Conservation (phyloP, 2,888 invertebrate genomes). For the Dorcus hopei region DNA sequence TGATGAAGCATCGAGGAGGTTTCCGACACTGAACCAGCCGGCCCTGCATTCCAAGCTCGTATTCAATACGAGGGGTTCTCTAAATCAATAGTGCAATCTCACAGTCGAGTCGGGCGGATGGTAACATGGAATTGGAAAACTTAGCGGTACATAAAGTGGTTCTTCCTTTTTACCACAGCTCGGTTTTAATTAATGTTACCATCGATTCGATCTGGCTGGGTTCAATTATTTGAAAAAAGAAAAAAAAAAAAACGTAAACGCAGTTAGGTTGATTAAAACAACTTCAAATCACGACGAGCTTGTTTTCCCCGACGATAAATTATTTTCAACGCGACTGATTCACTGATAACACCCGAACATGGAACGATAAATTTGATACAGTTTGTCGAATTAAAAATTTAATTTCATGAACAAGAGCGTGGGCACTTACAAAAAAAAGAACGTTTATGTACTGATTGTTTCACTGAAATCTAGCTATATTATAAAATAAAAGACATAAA, state of each 20-base stretch:
- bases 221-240: too few relatives aligned
- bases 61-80: slow-evolving; percentile 22
- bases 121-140: slow-evolving; percentile 16
- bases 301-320: slow-evolving; percentile 1
- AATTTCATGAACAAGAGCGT: too few relatives aligned
- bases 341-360: too few relatives aligned
- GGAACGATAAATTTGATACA: too few relatives aligned
- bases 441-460: too few relatives aligned
- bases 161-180: background rate
- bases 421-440: too few relatives aligned
- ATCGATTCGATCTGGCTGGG: background rate
- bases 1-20: slow-evolving; percentile 7
- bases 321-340: slow-evolving; percentile 9
- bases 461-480: too few relatives aligned
- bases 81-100: slow-evolving; percentile 32
- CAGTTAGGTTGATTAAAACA: background rate
- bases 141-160: slow-evolving; percentile 18
- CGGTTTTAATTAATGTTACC: background rate
- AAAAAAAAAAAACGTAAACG: background rate
- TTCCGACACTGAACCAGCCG: slow-evolving; percentile 5
- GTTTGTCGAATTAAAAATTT: too few relatives aligned
- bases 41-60: slow-evolving; percentile 13
- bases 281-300: slow-evolving; percentile 12
- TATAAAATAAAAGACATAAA: too few relatives aligned
- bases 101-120: slow-evolving; percentile 25